phyloP scores from a whole-genome alignment of 2,888 invertebrate species.

The Eupithecia inturbata region DNA sequence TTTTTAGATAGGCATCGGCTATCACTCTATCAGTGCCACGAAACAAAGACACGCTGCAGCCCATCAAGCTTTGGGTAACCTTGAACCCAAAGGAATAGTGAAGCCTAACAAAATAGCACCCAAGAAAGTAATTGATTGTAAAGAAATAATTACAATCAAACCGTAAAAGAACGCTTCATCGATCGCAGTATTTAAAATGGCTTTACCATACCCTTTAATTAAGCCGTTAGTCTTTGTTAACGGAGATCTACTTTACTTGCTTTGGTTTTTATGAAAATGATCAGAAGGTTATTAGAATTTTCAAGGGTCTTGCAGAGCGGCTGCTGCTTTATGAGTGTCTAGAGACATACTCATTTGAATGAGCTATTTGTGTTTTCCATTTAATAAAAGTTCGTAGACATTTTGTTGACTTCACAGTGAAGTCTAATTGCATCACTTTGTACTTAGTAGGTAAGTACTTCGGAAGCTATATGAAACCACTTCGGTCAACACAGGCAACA shows the following conservation, averaged over 20 bases:
- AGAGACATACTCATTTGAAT: not conserved
- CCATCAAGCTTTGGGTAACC: not conserved
- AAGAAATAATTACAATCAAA: conserved; percentile 50
- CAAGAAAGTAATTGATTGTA: conserved; percentile 34
- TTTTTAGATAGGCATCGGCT: not conserved
- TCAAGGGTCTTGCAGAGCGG: not conserved
- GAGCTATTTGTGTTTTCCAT: not conserved
- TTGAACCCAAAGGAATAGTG: not conserved
- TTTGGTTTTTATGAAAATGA: conserved; percentile 24
- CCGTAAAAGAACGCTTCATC: conserved; percentile 69
- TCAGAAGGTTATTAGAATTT: not conserved
- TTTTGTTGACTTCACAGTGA: not conserved
- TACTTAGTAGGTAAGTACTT: not conserved
- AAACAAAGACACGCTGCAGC: not conserved
- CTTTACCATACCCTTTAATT: conserved; percentile 33
- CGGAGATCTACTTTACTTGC: conserved; percentile 27
- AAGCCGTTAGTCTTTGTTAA: conserved; percentile 31
- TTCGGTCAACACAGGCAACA: not conserved
- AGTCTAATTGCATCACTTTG: not conserved
- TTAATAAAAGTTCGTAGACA: not conserved
- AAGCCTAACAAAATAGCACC: not conserved
- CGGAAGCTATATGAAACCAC: no score
- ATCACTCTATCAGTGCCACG: not conserved
- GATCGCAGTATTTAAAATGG: conserved; percentile 53
- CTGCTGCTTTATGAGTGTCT: not conserved